phyloP scores from a whole-genome alignment of 2,888 invertebrate genomes.

The Gymnosoma rotundatum region DNA sequence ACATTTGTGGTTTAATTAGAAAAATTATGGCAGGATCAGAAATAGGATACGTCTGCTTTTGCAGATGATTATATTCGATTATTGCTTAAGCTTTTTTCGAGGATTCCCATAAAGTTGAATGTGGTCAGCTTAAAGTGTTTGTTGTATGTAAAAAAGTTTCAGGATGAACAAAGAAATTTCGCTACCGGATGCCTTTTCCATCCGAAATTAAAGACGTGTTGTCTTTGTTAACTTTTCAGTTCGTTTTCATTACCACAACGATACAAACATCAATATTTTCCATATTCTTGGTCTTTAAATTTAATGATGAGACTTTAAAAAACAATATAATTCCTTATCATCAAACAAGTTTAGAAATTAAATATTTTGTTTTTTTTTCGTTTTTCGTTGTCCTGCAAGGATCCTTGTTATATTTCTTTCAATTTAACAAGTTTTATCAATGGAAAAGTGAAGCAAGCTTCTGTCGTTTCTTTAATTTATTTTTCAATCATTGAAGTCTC shows the following conservation, averaged over 20 bases:
- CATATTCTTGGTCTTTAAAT: too few relatives aligned
- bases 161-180: slow-evolving; percentile 3
- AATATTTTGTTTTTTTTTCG: too few relatives aligned
- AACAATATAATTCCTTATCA: slow-evolving; percentile 17
- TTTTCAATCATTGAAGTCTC: slow-evolving; percentile 31
- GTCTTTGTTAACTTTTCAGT: background rate
- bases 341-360: slow-evolving; percentile 16
- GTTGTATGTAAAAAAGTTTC: background rate
- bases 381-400: slow-evolving; percentile 21
- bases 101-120: slow-evolving; percentile 7
- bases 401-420: background rate
- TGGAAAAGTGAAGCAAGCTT: background rate
- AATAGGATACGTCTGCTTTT: slow-evolving; percentile 18
- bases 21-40: slow-evolving; percentile 32
- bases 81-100: slow-evolving; percentile 13
- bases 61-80: slow-evolving; percentile 11
- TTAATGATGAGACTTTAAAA: background rate
- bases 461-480: slow-evolving; percentile 1
- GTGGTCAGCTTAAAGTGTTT: slow-evolving; percentile 12
- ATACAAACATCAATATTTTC: background rate
- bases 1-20: slow-evolving; percentile 59
- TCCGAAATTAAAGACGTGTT: slow-evolving; percentile 33
- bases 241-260: background rate
- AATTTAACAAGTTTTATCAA: background rate
- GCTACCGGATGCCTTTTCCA: slow-evolving; percentile 52